Conservation (phyloP, 2,888 invertebrate species). For the Rotaria macrura region DNA sequence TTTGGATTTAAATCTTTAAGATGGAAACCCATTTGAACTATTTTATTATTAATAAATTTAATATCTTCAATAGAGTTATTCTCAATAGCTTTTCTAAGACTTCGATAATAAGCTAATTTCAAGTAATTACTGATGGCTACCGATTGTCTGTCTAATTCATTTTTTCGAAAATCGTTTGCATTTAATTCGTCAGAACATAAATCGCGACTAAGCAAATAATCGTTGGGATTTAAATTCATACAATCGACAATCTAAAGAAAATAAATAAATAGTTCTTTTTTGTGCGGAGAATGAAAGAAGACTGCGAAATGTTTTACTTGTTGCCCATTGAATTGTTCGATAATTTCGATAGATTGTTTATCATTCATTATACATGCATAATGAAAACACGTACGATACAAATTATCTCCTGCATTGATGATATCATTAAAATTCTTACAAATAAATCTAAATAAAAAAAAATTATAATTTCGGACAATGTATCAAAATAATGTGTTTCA, state of each 20-base stretch:
- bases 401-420: conserved; percentile 24
- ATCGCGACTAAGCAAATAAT: neutral
- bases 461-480: no score
- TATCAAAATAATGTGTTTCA: no score
- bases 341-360: conserved; percentile 3
- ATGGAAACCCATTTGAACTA: neutral
- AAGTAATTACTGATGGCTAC: neutral
- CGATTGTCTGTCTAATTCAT: neutral
- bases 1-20: neutral
- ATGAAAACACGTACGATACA: conserved; percentile 24
- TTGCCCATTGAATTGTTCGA: neutral
- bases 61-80: neutral
- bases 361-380: conserved; percentile 27
- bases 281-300: no score
- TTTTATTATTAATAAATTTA: neutral
- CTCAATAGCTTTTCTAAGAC: neutral
- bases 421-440: neutral
- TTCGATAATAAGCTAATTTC: neutral
- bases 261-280: neutral
- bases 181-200: neutral
- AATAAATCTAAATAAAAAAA: neutral
- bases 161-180: neutral
- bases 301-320: neutral
- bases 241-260: neutral
- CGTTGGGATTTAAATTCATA: neutral